Evolutionary conservation across 2,113 vertebrate species (phyloP).

Genomic region (Vidua macroura): DNA sequence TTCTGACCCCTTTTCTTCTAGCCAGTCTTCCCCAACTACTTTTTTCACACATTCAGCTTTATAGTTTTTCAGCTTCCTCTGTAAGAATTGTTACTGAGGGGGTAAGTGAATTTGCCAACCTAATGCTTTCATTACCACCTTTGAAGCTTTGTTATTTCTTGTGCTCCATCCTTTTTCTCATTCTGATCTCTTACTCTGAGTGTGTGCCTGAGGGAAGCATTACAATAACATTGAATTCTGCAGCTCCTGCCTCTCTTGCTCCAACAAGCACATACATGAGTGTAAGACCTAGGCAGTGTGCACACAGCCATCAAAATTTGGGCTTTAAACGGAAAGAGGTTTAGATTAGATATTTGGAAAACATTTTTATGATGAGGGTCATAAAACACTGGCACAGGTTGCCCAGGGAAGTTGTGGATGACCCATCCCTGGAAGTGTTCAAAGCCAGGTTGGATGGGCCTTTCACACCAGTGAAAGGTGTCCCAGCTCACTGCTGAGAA

Average conservation of each 20-base stretch:
- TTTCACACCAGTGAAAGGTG: background rate
- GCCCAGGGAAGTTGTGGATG: background rate
- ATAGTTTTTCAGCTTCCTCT: background rate
- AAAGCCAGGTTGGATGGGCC: background rate
- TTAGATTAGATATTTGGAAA: background rate
- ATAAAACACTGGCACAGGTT: background rate
- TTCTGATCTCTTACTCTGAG: background rate
- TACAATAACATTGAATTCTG: background rate
- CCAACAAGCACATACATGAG: background rate
- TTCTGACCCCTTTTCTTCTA: background rate
- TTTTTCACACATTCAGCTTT: background rate
- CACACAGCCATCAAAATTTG: accelerated
- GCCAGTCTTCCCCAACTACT: background rate
- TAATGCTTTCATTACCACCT: background rate
- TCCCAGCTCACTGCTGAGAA: background rate
- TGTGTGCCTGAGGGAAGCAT: background rate
- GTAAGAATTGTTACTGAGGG: background rate
- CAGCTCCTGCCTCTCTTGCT: background rate
- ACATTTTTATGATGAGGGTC: background rate
- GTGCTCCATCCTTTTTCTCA: background rate
- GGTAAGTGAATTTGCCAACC: background rate
- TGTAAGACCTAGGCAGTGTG: background rate
- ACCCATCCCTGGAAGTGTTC: background rate
- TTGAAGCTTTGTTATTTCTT: background rate
- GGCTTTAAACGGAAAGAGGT: background rate